Evolutionary conservation across 2,113 vertebrate species (phyloP), one percentile per base, ranked within the genome.

Genomic region (Trinectes maculatus): DNA sequence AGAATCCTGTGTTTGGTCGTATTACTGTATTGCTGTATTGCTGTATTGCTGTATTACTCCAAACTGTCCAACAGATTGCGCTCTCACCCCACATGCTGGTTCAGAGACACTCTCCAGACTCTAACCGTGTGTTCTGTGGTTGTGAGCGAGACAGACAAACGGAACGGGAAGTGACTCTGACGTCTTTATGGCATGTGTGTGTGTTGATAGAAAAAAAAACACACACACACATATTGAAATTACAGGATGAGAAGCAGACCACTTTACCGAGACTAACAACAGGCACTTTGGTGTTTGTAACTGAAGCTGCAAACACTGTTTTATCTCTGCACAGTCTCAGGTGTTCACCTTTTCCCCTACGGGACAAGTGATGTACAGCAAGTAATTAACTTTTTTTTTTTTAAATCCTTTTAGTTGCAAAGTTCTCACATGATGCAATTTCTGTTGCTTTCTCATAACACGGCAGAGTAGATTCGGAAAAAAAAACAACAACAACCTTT

Each of bases 61-160:
- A 39, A 0, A 69, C 18, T 56, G 71, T 49, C 87, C 89, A 86
- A 79, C 63, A 90, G 87, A 80, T 29, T 74, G 78, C 66, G 82
- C 78, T 84, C 59, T 85, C 22, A 54, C 48, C 43, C 51, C 40
- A 21, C 12, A 6, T 6, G n/a, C 31, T 1, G 12, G 60, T 46
- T 60, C 36, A 39, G 25, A 44, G n/a, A 12, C 40, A n/a, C n/a
- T n/a, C n/a, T n/a, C n/a, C n/a, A n/a, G n/a, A n/a, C n/a, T n/a
- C n/a, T n/a, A n/a, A n/a, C n/a, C n/a, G n/a, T n/a, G n/a, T 66
- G 62, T 51, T 56, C 6, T 63, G 75, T 43, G 63, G 60, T 66
- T 29, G 58, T 80, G 46, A 53, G 28, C 57, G 25, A 28, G 28
- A 71, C 4, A 55, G 36, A 70, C n/a, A 22, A 19, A 29, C 8